Evolutionary conservation across 2,113 vertebrate species (phyloP).

Genomic region (Ancistrus triradiatus): DNA sequence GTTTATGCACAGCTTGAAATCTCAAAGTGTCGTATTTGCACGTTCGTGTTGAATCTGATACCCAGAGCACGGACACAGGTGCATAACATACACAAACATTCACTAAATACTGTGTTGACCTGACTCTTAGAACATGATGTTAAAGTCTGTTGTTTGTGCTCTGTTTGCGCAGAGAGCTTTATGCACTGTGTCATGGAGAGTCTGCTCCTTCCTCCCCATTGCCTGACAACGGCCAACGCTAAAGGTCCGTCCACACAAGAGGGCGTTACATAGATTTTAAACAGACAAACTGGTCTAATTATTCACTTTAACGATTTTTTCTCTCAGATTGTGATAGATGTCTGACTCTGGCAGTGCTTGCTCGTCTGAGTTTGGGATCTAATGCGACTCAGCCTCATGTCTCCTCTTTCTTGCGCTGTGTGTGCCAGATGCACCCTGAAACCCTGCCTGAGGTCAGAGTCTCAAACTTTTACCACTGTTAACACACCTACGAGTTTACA

Average conservation of each 20-base stretch:
- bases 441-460: too few relatives aligned
- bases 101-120: too few relatives aligned
- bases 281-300: too few relatives aligned
- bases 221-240: accelerated
- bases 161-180: slow-evolving; percentile 49
- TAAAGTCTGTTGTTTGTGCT: not conserved
- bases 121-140: not conserved
- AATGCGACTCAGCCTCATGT: too few relatives aligned
- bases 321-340: too few relatives aligned
- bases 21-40: slow-evolving; percentile 57
- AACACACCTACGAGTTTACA: too few relatives aligned
- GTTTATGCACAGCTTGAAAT: slow-evolving; percentile 38
- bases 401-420: too few relatives aligned
- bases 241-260: too few relatives aligned
- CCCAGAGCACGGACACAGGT: slow-evolving; percentile 64
- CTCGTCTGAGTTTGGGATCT: too few relatives aligned
- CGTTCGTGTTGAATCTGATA: slow-evolving; percentile 57
- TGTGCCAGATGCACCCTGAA: not conserved
- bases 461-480: not conserved
- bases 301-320: too few relatives aligned
- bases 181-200: slow-evolving; percentile 52
- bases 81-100: slow-evolving; percentile 1
- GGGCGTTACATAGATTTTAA: too few relatives aligned
- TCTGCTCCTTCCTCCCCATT: slow-evolving; percentile 69
- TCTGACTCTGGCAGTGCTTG: too few relatives aligned